phyloP scores from a whole-genome alignment of 2,888 invertebrate species.

The Exephanes ischioxanthus region DNA sequence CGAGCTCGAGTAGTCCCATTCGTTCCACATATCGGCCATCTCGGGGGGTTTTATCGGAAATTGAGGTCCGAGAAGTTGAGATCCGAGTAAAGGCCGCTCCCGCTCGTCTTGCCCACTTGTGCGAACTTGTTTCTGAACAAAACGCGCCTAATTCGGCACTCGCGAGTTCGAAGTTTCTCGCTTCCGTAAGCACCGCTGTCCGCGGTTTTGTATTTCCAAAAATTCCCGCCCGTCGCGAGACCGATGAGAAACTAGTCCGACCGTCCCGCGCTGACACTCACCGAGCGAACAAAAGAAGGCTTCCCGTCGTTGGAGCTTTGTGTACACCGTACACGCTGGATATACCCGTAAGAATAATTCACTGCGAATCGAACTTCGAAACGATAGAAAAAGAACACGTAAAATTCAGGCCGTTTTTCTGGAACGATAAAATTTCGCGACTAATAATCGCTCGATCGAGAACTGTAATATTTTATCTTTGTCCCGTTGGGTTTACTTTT shows the following conservation, averaged over 20 bases:
- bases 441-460: neutral
- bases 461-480: neutral
- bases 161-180: conserved; percentile 2
- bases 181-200: conserved; percentile 59
- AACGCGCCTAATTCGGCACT: conserved; percentile 58
- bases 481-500: conserved; percentile 22
- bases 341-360: neutral
- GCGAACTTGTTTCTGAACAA: conserved; percentile 65
- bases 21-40: conserved; percentile 85
- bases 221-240: conserved; percentile 42
- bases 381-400: neutral
- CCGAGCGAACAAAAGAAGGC: conserved; percentile 33
- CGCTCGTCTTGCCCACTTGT: conserved; percentile 80
- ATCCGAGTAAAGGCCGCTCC: conserved; percentile 83
- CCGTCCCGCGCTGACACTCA: conserved; percentile 25
- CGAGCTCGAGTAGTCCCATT: conserved; percentile 88
- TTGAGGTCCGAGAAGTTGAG: conserved; percentile 82
- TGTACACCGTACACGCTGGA: neutral
- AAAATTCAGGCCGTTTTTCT: neutral
- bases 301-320: neutral
- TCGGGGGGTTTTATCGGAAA: conserved; percentile 77
- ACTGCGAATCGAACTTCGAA: neutral
- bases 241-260: conserved; percentile 15
- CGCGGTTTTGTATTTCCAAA: conserved; percentile 9
- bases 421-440: neutral